Conservation (phyloP, 2,888 invertebrate genomes). For the Dynastes maya region DNA sequence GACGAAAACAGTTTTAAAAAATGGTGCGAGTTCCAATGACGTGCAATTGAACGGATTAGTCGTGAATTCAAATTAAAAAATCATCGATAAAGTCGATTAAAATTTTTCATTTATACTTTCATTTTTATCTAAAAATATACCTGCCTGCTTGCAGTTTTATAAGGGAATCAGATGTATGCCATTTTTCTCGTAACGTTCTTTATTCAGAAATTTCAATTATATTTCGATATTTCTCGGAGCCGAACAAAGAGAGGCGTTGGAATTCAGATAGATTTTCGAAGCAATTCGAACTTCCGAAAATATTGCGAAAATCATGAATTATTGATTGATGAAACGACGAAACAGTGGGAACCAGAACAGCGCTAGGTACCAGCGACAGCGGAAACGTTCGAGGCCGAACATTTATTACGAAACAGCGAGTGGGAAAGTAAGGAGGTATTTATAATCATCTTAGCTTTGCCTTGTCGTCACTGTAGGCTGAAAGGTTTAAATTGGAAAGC, state of each 20-base stretch:
- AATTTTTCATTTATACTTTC: too few species aligned
- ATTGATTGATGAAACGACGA: constrained; percentile 25
- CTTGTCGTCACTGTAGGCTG: background rate
- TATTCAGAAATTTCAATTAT: constrained; percentile 6
- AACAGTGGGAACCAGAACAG: background rate
- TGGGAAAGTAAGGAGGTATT: constrained; percentile 23
- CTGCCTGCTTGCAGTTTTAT: too few species aligned
- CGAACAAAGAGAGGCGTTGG: background rate
- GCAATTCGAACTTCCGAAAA: constrained; percentile 9
- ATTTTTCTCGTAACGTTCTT: background rate
- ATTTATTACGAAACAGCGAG: constrained; percentile 10
- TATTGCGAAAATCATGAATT: constrained; percentile 29
- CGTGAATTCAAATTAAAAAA: too few species aligned
- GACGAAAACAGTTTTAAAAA: too few species aligned
- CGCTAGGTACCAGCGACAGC: background rate
- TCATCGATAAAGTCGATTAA: too few species aligned
- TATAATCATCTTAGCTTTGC: constrained; percentile 11
- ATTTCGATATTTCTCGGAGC: background rate
- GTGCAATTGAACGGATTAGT: too few species aligned
- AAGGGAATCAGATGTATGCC: too few species aligned
- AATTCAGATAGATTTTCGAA: constrained; percentile 9
- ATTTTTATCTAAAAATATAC: too few species aligned
- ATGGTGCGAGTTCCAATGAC: too few species aligned
- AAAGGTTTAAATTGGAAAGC: too few species aligned
- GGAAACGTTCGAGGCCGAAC: background rate